Percentiles rank a stretch among this genome's conserved stretches.
Evolutionary conservation across 2,888 invertebrate species (phyloP).

Genomic region (Villa cingulata): DNA sequence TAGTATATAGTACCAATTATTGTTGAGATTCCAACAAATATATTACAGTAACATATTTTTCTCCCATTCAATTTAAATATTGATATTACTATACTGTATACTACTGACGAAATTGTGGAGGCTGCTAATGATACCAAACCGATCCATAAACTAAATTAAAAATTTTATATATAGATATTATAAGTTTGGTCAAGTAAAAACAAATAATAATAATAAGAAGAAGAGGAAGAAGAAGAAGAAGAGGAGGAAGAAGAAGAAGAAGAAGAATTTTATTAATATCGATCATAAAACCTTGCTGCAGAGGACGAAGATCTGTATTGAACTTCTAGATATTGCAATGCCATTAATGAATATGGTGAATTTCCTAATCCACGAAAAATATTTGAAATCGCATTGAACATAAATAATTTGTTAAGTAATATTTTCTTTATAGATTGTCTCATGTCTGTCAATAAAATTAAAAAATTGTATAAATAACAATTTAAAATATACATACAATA

Average conservation of each 20-base stretch:
- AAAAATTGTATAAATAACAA: constrained; percentile 15
- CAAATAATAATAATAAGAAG: no score
- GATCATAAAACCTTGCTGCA: constrained; percentile 38
- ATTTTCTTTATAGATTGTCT: constrained; percentile 47
- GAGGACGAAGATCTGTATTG: constrained; percentile 66
- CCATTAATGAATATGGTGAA: constrained; percentile 65
- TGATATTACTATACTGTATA: constrained; percentile 52
- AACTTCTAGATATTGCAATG: constrained; percentile 72
- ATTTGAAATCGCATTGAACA: constrained; percentile 59
- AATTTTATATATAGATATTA: not conserved
- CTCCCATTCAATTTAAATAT: constrained; percentile 51
- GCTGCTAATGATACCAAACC: constrained; percentile 57
- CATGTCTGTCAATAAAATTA: constrained; percentile 38
- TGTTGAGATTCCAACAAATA: constrained; percentile 47
- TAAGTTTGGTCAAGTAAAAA: not conserved
- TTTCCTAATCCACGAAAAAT: constrained; percentile 59
- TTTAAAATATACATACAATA: constrained; percentile 13
- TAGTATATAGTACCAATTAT: constrained; percentile 50
- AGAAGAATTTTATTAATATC: not conserved
- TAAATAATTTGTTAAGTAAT: constrained; percentile 49
- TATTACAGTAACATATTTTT: constrained; percentile 55
- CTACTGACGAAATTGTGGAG: constrained; percentile 52
- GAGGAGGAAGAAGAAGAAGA: not conserved
- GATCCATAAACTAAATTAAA: constrained; percentile 46
- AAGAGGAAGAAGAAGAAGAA: not conserved